phyloP scores from a whole-genome alignment of 2,797 vertebrate genomes.

The Protosalanx chinensis region DNA sequence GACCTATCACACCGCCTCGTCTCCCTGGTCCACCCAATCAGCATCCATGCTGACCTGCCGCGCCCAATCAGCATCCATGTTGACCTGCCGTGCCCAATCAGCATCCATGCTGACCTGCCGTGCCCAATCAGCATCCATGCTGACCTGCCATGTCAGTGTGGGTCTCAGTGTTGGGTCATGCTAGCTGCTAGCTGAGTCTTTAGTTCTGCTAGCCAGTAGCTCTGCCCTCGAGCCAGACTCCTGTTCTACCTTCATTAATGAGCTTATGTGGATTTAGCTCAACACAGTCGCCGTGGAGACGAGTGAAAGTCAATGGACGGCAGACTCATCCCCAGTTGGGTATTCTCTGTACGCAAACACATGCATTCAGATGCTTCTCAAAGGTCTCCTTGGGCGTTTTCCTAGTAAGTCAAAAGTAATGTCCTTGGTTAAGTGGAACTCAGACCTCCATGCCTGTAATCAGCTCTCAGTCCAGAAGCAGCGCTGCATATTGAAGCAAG shows the following conservation, averaged over 20 bases:
- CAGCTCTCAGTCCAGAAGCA: constrained; percentile 38
- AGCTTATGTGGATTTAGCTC: constrained; percentile 66
- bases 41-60: constrained; percentile 24
- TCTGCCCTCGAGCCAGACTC: constrained; percentile 52
- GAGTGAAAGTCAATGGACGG: constrained; percentile 56
- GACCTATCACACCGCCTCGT: constrained; percentile 15
- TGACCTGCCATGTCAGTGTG: constrained; percentile 27
- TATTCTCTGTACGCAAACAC: constrained; percentile 48
- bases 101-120: constrained; percentile 16
- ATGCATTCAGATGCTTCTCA: constrained; percentile 45
- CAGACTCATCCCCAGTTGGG: constrained; percentile 46
- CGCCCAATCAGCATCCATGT: constrained; percentile 23
- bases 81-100: constrained; percentile 18
- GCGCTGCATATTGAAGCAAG: constrained; percentile 20
- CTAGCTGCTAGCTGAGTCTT: constrained; percentile 15
- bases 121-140: constrained; percentile 20
- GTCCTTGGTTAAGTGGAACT: constrained; percentile 44
- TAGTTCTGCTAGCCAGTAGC: constrained; percentile 20
- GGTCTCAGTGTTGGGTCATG: constrained; percentile 26
- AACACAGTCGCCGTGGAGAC: constrained; percentile 42
- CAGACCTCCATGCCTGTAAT: constrained; percentile 48
- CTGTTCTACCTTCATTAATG: constrained; percentile 63
- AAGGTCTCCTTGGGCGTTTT: constrained; percentile 29
- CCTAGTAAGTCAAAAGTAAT: constrained; percentile 30
- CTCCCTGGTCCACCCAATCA: constrained; percentile 22